These are phyloP conservation scores for Uromys caudimaculatus DNA, from an alignment of 2,797 vertebrate genomes.

Conservation along the genomic window DNA sequence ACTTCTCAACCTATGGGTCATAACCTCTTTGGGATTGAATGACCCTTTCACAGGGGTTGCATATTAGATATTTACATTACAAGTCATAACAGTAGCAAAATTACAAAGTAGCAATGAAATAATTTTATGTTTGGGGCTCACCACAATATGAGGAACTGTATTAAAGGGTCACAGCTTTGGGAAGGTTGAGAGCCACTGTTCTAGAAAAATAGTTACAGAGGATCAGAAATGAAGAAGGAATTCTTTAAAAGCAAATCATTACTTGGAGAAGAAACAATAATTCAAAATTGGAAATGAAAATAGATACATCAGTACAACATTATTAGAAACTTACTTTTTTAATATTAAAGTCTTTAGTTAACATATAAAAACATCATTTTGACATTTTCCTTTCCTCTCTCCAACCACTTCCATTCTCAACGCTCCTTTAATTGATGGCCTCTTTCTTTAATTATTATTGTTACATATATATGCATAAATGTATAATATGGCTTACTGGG, in stretches of 20 bases:
- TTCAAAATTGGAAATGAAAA: neutral
- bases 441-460: neutral
- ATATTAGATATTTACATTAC: neutral
- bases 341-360: neutral
- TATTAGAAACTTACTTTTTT: neutral
- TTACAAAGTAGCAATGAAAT: neutral
- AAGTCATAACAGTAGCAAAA: neutral
- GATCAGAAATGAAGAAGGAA: neutral
- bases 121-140: neutral
- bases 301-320: neutral
- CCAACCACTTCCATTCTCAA: neutral
- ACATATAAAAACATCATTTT: neutral
- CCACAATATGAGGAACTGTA: neutral
- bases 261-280: neutral
- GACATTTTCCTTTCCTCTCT: neutral
- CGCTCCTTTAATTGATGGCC: neutral
- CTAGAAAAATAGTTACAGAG: neutral
- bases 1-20: neutral
- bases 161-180: neutral
- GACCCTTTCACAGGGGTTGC: neutral
- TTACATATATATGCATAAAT: neutral
- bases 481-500: too few species aligned
- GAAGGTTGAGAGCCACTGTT: neutral
- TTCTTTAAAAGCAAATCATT: neutral
- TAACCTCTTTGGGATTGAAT: too few species aligned